Base-by-base conservation (phyloP, 2,797 vertebrate genomes). In the Acanthis flammea region DNA sequence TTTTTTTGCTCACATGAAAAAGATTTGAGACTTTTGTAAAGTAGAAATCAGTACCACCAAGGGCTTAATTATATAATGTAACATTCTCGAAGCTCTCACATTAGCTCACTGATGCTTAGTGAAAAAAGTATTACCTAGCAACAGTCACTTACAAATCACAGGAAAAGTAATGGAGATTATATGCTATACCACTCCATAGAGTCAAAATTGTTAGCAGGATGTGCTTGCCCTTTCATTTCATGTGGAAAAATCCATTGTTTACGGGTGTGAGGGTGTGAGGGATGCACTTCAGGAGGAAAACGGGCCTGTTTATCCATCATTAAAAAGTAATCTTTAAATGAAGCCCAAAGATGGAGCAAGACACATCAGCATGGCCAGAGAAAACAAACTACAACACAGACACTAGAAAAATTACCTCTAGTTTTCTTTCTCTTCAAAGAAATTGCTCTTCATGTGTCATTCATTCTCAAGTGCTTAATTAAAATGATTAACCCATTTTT, bases 61-160 rank as follows among this genome's bases (percentile, higher is more conserved):
- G 68, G 72, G 58, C 88, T 97, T 97, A 96, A 97, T 97, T 96
- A 94, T 90, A 81, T 93, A 97, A 96, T 92, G 86, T 96, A 95
- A 90, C 72, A 62, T 88, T 96, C 92, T 97, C 11, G 1, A 87
- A 91, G 65, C 21, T 77, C 92, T 95, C 94, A 91, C 61, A 83
- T 95, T 95, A 97, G 92, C 86, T 95, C 76, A 75, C 71, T 85
- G 71, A 91, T 92, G 86, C 92, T 95, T 92, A 93, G 88, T 87
- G 62, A 61, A 72, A 91, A 95, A 97, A 76, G 68, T 74, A 96
- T 97, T 92, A 92, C 97, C 93, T 97, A 97, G 97, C 96, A 98
- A 97, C 95, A 76, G 92, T 94, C 72, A 95, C 89, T 92, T 96
- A 95, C 95, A 97, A 96, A 96, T 84, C 68, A 57, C 77, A 94